phyloP scores from a whole-genome alignment of 2,797 vertebrate genomes.

The Petrocephalus sullivani region DNA sequence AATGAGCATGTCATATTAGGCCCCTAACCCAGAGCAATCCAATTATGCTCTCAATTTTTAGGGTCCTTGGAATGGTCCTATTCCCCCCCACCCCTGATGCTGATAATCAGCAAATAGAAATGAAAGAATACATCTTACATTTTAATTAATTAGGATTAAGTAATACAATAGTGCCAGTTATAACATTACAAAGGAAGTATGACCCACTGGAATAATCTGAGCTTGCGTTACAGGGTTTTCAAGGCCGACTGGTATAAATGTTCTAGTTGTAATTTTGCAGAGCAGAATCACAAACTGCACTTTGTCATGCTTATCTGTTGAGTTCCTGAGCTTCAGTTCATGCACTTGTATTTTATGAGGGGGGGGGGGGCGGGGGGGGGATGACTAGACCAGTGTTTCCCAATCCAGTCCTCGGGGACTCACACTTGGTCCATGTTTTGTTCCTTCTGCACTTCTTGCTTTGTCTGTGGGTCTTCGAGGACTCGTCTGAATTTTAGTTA shows the following conservation, averaged over 20 bases:
- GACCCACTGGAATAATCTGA: neutral
- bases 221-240: neutral
- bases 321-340: neutral
- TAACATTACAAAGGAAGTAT: neutral
- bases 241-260: neutral
- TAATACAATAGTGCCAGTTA: neutral
- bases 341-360: neutral
- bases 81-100: neutral
- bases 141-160: neutral
- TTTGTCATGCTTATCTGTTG: neutral
- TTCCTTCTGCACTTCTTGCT: no score
- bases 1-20: neutral
- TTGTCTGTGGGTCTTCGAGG: no score
- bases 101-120: neutral
- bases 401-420: no score
- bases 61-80: no score
- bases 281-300: neutral
- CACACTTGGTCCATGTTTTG: no score
- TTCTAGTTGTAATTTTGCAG: neutral
- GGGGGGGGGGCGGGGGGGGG: no score
- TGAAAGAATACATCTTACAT: neutral
- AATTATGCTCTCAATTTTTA: no score
- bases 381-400: neutral
- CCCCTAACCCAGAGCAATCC: neutral
- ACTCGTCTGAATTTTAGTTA: neutral